A percentile compares a stretch with the other conserved stretches of the same genome.
phyloP scores from a whole-genome alignment of 2,888 invertebrate genomes.

The Apocheima hispidaria region DNA sequence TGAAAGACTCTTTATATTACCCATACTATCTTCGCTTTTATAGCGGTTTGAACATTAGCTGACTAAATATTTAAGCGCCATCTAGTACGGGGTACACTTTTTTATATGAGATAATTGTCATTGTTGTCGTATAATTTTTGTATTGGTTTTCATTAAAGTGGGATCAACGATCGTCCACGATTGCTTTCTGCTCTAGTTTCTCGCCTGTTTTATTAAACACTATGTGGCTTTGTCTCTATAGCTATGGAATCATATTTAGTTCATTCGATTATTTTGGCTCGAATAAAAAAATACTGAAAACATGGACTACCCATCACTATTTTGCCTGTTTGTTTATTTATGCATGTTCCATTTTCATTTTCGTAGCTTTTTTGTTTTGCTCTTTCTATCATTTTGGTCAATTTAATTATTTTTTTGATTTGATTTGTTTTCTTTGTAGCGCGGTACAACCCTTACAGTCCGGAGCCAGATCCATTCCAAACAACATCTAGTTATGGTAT shows the following conservation, averaged over 20 bases:
- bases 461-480: background rate
- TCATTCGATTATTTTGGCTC: background rate
- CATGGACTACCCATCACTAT: background rate
- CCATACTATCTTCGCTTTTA: no score
- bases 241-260: background rate
- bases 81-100: no score
- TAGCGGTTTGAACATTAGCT: no score
- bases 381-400: background rate
- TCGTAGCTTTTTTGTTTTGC: background rate
- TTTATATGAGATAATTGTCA: no score
- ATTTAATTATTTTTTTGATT: background rate
- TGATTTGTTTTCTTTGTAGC: constrained; percentile 7
- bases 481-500: background rate
- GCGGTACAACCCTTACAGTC: constrained; percentile 4
- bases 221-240: background rate
- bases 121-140: no score
- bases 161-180: background rate
- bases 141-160: background rate
- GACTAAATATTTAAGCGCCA: no score
- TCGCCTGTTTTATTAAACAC: background rate
- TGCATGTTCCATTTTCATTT: background rate
- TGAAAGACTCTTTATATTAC: no score
- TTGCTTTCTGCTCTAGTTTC: background rate
- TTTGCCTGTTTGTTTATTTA: background rate
- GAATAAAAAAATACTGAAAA: background rate